Evolutionary conservation across 2,113 vertebrate genomes (phyloP).

Genomic region (Chaetorhynchus papuensis): DNA sequence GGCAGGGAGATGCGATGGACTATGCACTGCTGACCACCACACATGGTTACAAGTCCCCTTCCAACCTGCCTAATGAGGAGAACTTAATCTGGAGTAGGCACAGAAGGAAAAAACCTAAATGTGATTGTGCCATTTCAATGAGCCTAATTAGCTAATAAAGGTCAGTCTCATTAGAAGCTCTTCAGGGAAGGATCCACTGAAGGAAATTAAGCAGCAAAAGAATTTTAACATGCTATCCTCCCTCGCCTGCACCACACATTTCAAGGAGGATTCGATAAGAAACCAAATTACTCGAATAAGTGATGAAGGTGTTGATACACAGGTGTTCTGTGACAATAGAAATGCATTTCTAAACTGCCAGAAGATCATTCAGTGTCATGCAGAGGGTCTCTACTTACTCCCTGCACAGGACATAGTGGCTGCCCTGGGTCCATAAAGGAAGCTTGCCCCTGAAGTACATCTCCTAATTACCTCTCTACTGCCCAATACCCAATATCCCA

Average conservation of each 20-base stretch:
- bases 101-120: slow-evolving; percentile 24
- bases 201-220: background rate
- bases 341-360: background rate
- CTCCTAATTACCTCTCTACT: background rate
- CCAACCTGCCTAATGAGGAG: background rate
- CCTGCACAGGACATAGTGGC: background rate
- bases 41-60: background rate
- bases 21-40: background rate
- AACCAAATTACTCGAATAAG: background rate
- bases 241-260: background rate
- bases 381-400: background rate
- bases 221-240: slow-evolving; percentile 22
- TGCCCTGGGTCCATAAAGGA: background rate
- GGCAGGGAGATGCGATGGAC: background rate
- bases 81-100: background rate
- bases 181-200: slow-evolving; percentile 32
- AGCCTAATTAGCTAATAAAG: slow-evolving; percentile 62
- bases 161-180: slow-evolving; percentile 63
- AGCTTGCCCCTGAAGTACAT: background rate
- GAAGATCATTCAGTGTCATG: background rate
- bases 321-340: background rate
- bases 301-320: background rate
- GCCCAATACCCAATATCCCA: background rate
- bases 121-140: background rate
- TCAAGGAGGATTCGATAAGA: background rate